These are phyloP conservation scores for Enteromius fasciolatus DNA, from an alignment of 2,797 vertebrate species.

Conservation along the genomic window DNA sequence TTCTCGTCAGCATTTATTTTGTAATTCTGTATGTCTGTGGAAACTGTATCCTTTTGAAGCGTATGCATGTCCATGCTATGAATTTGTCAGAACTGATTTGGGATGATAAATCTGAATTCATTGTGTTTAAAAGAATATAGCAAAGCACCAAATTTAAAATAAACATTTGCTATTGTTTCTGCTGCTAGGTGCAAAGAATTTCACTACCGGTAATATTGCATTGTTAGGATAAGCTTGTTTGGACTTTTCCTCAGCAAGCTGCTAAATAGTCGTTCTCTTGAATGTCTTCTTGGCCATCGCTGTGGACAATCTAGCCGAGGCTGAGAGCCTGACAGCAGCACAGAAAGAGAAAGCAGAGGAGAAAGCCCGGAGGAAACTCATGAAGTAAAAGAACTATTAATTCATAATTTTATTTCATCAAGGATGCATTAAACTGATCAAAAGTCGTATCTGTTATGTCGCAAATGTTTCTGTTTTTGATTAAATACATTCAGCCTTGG, in stretches of 20 bases:
- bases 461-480: background rate
- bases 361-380: constrained; percentile 84
- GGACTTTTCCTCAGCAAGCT: constrained; percentile 66
- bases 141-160: background rate
- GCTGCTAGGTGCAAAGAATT: background rate
- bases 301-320: constrained; percentile 94
- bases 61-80: background rate
- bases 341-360: constrained; percentile 95
- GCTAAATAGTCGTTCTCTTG: constrained; percentile 88
- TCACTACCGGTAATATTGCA: background rate
- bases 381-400: constrained; percentile 72
- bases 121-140: background rate
- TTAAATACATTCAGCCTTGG: background rate
- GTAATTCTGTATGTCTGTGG: constrained; percentile 93
- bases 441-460: background rate
- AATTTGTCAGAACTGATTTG: background rate
- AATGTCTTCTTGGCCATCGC: constrained; percentile 98
- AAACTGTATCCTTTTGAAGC: constrained; percentile 90
- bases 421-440: background rate
- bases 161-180: background rate
- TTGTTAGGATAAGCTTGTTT: background rate
- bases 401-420: background rate
- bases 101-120: background rate
- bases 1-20: constrained; percentile 94
- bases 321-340: constrained; percentile 92